Base-by-base conservation (phyloP, 2,888 invertebrate species). In the Biston betularia region DNA sequence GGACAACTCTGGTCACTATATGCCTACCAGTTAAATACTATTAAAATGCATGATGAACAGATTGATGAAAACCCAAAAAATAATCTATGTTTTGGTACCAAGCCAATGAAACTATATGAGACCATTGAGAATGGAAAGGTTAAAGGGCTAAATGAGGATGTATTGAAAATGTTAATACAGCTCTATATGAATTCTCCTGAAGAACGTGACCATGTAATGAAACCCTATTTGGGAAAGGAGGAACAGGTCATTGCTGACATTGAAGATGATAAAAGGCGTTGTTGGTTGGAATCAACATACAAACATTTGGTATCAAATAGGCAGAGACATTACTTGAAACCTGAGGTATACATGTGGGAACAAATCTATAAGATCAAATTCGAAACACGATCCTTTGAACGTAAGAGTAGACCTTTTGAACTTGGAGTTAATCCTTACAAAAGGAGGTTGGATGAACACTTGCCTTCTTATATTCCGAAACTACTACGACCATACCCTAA, bases 1-100 rank as follows among this genome's bases (percentile, higher is more conserved):
- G 99, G 99, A 0, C 95, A 97, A 73, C 84, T 95, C 5, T 98
- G 97, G 96, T 97, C 97, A 0, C 97, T 99, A 74, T 97, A 96
- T 82, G 95, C 96, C 12, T 99, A 99, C 84, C 99, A 99, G 87
- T 89, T 99, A 65, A 99, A 99, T 85, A 99, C 98, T 0, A 94
- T 96, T 44, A 81, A 95, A 12, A 87, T 97, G 75, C 95, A 97
- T 78, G 90, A 95, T 40, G 94, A 96, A 73, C 83, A 95, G 75
- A 88, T 95, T n/a, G 88, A 94, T 44, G 93, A 93, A 11, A 97
- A 97, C 88, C 95, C 95, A 0, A 95, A 95, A 75, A 93, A 95
- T 56, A 99, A 99, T 84, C 83, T 98, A 46, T 97, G 98, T 80
- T 98, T 97, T 95, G 95, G 96, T 10, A 96, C 96, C 0, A 94